Conservation (phyloP, 2,113 vertebrate genomes). For the Pedetes capensis region DNA sequence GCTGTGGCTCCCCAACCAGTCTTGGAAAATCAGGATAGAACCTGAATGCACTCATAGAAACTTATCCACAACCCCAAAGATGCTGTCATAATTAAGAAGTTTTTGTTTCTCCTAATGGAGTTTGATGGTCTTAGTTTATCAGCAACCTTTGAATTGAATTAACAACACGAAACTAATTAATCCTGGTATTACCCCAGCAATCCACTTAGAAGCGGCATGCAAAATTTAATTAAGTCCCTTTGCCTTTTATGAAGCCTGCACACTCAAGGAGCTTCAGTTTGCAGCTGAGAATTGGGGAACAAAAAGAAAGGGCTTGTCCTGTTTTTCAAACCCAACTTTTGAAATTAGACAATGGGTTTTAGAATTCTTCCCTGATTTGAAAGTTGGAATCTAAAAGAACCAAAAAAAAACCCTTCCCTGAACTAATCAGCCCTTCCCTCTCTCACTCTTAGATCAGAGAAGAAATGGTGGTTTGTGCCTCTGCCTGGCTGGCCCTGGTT, state of each 20-base stretch:
- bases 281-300: constrained; percentile 68
- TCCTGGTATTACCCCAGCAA: constrained; percentile 74
- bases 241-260: constrained; percentile 66
- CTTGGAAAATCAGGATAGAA: not conserved
- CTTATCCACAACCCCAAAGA: constrained; percentile 54
- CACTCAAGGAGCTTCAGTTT: constrained; percentile 50
- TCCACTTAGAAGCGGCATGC: constrained; percentile 71
- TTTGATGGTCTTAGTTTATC: constrained; percentile 79
- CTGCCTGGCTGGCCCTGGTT: not conserved
- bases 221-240: constrained; percentile 74
- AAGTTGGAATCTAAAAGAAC: constrained; percentile 47
- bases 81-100: constrained; percentile 75
- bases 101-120: constrained; percentile 77
- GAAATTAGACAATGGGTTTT: constrained; percentile 71
- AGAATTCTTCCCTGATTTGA: constrained; percentile 56
- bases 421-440: constrained; percentile 30
- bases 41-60: not conserved
- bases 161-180: constrained; percentile 78
- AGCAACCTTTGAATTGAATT: constrained; percentile 80
- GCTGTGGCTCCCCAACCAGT: not conserved
- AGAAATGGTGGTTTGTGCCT: not conserved
- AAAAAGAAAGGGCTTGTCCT: constrained; percentile 58
- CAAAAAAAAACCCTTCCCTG: constrained; percentile 42
- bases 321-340: constrained; percentile 68
- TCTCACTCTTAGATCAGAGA: constrained; percentile 9